Conservation (phyloP, 2,113 vertebrate genomes). For the Dromaius novaehollandiae region DNA sequence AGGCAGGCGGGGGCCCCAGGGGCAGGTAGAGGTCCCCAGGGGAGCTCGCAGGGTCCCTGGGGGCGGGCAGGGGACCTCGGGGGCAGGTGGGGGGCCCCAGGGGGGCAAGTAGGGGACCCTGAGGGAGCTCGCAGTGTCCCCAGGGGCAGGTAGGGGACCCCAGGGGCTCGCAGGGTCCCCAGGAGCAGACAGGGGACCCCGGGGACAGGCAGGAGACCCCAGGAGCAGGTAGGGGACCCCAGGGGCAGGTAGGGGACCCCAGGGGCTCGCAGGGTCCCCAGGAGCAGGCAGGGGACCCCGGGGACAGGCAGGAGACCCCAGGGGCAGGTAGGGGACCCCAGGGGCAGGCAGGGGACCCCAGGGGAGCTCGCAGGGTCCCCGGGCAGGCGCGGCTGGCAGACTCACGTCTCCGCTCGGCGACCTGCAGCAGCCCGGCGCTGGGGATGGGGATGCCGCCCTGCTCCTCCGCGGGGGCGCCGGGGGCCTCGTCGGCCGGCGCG, state of each 20-base stretch:
- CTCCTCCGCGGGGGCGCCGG: constrained; percentile 76
- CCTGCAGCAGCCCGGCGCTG: constrained; percentile 88
- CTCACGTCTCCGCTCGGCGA: constrained; percentile 93
- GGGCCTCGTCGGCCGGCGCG: constrained; percentile 77
- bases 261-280: too few relatives aligned
- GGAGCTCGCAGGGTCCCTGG: background rate
- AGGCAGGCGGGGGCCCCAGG: background rate
- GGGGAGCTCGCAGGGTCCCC: background rate
- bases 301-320: too few relatives aligned
- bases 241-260: background rate
- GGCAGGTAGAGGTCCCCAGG: background rate
- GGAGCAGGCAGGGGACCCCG: background rate
- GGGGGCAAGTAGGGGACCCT: too few relatives aligned
- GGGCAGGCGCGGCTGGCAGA: background rate
- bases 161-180: background rate
- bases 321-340: background rate
- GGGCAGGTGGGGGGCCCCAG: too few relatives aligned
- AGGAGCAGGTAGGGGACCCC: too few relatives aligned
- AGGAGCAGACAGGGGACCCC: background rate
- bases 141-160: background rate
- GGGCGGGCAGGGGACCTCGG: background rate
- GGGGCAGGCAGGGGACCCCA: background rate
- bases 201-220: background rate
- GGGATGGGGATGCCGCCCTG: constrained; percentile 81
- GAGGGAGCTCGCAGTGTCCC: too few relatives aligned